These are phyloP conservation scores for Eilema depressum DNA, from an alignment of 2,888 invertebrate species.

Conservation along the genomic window DNA sequence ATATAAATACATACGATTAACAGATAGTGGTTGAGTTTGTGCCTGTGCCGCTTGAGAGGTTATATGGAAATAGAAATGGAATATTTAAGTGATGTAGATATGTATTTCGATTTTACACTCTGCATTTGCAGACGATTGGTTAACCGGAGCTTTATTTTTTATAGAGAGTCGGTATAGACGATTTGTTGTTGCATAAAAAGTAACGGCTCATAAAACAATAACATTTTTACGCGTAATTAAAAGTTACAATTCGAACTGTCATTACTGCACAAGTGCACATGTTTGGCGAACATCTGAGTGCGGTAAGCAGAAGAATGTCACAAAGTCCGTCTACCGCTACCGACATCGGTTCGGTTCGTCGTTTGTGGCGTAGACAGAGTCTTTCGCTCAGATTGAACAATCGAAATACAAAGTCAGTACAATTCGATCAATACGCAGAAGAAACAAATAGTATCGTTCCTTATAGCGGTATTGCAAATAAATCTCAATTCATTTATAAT, in stretches of 20 bases:
- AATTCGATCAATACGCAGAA: background rate
- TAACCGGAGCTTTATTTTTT: constrained; percentile 56
- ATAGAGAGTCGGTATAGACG: constrained; percentile 51
- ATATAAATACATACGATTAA: constrained; percentile 52
- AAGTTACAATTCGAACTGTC: constrained; percentile 21
- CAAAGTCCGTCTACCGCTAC: background rate
- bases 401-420: background rate
- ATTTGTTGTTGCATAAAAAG: constrained; percentile 35
- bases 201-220: constrained; percentile 19
- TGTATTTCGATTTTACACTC: constrained; percentile 58
- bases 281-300: constrained; percentile 11
- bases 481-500: background rate
- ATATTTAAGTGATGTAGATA: constrained; percentile 59
- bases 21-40: constrained; percentile 48
- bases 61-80: constrained; percentile 54
- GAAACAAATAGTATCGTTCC: background rate
- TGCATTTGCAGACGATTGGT: constrained; percentile 59
- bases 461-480: background rate
- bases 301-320: background rate
- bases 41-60: constrained; percentile 47
- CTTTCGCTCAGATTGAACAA: background rate
- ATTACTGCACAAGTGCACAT: constrained; percentile 14
- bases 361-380: background rate
- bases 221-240: constrained; percentile 20
- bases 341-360: background rate